Percentiles rank a stretch among this genome's conserved stretches.
These are phyloP conservation scores for Halcyon leucocephala DNA, from an alignment of 2,797 vertebrate species.

Conservation along the genomic window DNA sequence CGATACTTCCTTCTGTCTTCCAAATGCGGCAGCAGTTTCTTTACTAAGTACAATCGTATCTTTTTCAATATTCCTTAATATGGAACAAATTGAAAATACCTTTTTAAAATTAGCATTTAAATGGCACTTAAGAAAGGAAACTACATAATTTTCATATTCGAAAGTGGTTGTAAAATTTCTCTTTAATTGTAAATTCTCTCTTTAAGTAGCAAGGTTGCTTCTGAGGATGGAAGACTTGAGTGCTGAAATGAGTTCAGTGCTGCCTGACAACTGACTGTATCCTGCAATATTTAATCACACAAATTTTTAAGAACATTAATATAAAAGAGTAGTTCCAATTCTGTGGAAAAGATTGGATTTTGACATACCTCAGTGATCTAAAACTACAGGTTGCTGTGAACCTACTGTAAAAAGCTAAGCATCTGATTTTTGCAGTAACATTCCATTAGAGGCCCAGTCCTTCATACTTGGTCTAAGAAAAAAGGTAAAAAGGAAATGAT, in stretches of 20 bases:
- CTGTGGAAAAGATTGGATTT: neutral
- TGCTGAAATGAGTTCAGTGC: neutral
- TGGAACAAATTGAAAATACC: neutral
- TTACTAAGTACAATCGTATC: constrained; percentile 56
- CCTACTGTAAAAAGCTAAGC: neutral
- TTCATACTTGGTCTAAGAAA: neutral
- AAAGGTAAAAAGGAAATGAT: neutral
- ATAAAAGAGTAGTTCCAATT: neutral
- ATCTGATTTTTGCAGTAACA: neutral
- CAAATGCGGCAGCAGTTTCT: constrained; percentile 55
- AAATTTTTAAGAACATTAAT: neutral
- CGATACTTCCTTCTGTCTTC: constrained; percentile 71
- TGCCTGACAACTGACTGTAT: neutral
- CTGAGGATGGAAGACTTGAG: neutral
- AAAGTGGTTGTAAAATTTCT: neutral
- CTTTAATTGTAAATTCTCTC: neutral
- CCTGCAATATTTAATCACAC: neutral
- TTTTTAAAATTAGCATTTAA: neutral
- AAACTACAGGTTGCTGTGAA: neutral
- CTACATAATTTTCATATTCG: neutral
- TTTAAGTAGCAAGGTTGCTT: neutral
- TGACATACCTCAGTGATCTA: neutral
- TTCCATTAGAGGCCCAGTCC: neutral
- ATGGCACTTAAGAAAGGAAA: neutral
- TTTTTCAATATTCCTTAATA: constrained; percentile 73